Evolutionary conservation across 2,797 vertebrate genomes (phyloP), one percentile per base, ranked within the genome.

Genomic region (Chrysolophus pictus): DNA sequence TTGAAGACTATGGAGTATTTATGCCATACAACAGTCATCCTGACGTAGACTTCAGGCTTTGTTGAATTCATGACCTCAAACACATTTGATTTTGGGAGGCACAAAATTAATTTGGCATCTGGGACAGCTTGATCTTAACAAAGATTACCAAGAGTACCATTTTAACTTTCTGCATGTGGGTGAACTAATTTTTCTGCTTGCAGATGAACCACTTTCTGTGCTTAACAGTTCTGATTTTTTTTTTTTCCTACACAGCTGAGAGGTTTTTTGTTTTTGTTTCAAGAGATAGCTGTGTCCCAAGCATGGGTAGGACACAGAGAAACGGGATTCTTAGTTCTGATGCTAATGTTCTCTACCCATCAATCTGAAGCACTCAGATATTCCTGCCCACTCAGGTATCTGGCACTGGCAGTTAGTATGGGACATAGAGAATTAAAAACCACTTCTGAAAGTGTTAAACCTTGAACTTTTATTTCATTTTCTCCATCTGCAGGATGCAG

Each of bases 1-100:
- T 65, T 69, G 60, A 55, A 87, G 62, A 53, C 31, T 2, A 65
- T 65, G 23, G 87, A 92, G 88, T 75, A 91, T 78, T 89, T 72
- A 53, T 83, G 37, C 41, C 11, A 70, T 51, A 46, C 2, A 4
- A 56, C 73, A n/a, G 0, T 49, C 42, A 81, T 13, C 47, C 83
- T 91, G 67, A 86, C 2, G 7, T 21, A 42, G 14, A 37, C 55
- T 93, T 92, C 80, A 78, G 70, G 80, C n/a, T 84, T 75, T 78
- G 42, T 1, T 84, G 55, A 84, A 86, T 41, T 69, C 23, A 5
- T 11, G 37, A 72, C 15, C 59, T 74, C 41, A 78, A 89, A 75
- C 6, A 5, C 11, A 65, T 89, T 11, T 72, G 35, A 60, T 75
- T 92, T 87, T 47, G 49, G 70, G 28, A 90, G 17, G 19, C 10